phyloP scores from a whole-genome alignment of 2,888 invertebrate genomes.

The Blomia tropicalis region DNA sequence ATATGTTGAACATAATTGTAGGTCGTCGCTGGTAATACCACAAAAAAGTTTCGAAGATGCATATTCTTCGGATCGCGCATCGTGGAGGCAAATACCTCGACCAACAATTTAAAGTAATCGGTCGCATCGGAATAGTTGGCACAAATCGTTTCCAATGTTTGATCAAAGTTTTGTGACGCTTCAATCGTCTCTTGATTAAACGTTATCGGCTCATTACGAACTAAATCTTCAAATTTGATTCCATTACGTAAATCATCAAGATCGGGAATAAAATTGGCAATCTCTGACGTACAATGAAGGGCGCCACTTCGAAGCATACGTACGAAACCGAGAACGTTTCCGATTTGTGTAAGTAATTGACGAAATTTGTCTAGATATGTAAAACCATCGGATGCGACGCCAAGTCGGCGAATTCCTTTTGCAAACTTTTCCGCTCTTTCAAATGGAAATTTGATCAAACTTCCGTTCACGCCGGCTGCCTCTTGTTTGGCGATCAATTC shows the following conservation, averaged over 20 bases:
- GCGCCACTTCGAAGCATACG: conserved; percentile 84
- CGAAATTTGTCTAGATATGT: conserved; percentile 86
- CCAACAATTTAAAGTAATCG: conserved; percentile 72
- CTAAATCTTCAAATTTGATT: conserved; percentile 46
- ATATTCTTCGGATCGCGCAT: conserved; percentile 61
- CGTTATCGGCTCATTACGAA: conserved; percentile 44
- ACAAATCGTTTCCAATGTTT: conserved; percentile 57
- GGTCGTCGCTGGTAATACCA: conserved; percentile 74
- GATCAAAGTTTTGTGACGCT: conserved; percentile 56
- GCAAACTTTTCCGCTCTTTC: conserved; percentile 86
- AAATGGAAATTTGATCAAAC: conserved; percentile 46
- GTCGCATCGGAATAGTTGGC: conserved; percentile 71
- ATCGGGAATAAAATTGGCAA: conserved; percentile 72
- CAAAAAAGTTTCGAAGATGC: conserved; percentile 77
- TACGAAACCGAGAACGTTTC: conserved; percentile 90
- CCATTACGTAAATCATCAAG: conserved; percentile 45
- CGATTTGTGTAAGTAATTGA: conserved; percentile 78
- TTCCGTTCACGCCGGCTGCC: background rate
- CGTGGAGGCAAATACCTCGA: conserved; percentile 77
- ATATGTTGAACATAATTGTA: conserved; percentile 88
- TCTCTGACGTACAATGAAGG: conserved; percentile 74
- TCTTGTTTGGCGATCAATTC: conserved; percentile 15
- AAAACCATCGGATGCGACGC: conserved; percentile 49
- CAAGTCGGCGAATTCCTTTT: conserved; percentile 69
- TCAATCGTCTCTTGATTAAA: conserved; percentile 32